Evolutionary conservation across 2,797 vertebrate genomes (phyloP).

Genomic region (Semaprochilodus insignis): DNA sequence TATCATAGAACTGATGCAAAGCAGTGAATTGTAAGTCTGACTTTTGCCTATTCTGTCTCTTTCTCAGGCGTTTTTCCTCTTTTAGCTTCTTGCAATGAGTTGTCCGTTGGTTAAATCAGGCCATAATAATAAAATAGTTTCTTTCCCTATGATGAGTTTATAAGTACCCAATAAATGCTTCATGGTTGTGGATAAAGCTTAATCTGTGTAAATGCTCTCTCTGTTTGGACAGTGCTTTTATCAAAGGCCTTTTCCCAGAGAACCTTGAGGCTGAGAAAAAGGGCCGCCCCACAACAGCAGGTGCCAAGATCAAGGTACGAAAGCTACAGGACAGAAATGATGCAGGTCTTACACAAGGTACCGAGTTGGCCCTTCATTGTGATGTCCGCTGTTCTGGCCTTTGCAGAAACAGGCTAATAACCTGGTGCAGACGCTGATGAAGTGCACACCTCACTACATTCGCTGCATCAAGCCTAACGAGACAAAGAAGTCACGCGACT

Average conservation of each 20-base stretch:
- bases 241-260: slow-evolving; percentile 81
- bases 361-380: neutral
- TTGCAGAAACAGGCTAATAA: slow-evolving; percentile 85
- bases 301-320: slow-evolving; percentile 85
- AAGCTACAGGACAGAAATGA: neutral
- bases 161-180: too few species aligned
- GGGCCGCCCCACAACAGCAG: slow-evolving; percentile 82
- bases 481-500: slow-evolving; percentile 82
- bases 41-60: neutral
- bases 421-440: slow-evolving; percentile 84
- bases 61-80: neutral
- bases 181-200: too few species aligned
- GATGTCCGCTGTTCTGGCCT: neutral
- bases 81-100: neutral
- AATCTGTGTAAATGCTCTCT: neutral
- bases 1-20: slow-evolving; percentile 88
- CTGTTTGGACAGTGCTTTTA: slow-evolving; percentile 75
- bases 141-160: neutral
- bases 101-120: neutral
- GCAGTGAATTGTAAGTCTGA: slow-evolving; percentile 84
- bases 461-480: slow-evolving; percentile 89
- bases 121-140: neutral
- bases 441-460: slow-evolving; percentile 87
- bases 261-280: slow-evolving; percentile 83
- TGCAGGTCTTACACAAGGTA: neutral